Evolutionary conservation across 2,888 invertebrate species (phyloP).

Genomic region (Listrodromus nycthemerus): DNA sequence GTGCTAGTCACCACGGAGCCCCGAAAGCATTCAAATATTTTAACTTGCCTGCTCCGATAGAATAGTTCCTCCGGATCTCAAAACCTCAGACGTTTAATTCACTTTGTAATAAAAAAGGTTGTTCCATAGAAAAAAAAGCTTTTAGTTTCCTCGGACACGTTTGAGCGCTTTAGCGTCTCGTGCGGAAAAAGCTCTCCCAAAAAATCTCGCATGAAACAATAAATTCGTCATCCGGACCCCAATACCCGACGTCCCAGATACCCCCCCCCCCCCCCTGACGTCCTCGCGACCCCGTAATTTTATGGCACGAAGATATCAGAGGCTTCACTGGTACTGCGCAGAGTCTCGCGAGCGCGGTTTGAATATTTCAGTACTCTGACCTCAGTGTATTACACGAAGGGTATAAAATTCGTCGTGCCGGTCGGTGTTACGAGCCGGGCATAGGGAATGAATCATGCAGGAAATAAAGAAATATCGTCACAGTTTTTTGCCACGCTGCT

Average conservation of each 20-base stretch:
- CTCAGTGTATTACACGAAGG: conserved; percentile 51
- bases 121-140: not conserved
- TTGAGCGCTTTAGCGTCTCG: too few species aligned
- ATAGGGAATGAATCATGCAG: conserved; percentile 29
- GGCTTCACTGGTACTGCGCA: conserved; percentile 26
- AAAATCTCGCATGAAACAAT: not conserved
- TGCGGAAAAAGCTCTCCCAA: too few species aligned
- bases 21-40: conserved; percentile 7
- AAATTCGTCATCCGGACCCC: not conserved
- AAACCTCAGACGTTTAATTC: too few species aligned
- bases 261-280: not conserved
- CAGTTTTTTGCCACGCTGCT: conserved; percentile 1
- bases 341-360: conserved; percentile 54
- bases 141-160: too few species aligned
- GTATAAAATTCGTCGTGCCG: conserved; percentile 29
- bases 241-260: conserved; percentile 19
- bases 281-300: conserved; percentile 24
- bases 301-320: conserved; percentile 9
- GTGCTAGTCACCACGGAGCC: conserved; percentile 4
- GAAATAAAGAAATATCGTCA: conserved; percentile 48
- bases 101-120: too few species aligned
- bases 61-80: too few species aligned
- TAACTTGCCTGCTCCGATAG: too few species aligned
- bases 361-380: conserved; percentile 65
- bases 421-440: not conserved